Conservation (phyloP, 2,797 vertebrate genomes). For the Muscicapa comitata region DNA sequence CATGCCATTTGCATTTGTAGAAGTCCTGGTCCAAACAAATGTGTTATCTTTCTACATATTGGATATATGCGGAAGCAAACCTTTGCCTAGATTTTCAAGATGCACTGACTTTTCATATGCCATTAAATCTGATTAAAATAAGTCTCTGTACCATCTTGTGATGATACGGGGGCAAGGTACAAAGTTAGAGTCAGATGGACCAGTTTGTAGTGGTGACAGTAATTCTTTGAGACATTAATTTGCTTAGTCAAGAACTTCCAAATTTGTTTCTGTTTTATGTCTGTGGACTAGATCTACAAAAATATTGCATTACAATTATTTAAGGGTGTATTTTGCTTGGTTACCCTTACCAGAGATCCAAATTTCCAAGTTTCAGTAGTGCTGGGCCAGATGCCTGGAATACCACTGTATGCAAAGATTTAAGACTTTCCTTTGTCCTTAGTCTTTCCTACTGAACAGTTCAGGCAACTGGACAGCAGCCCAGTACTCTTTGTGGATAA, state of each 20-base stretch:
- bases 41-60: neutral
- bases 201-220: rapidly evolving
- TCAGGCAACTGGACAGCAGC: neutral
- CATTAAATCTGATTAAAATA: neutral
- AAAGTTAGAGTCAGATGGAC: neutral
- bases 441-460: neutral
- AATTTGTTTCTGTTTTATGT: neutral
- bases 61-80: neutral
- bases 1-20: neutral
- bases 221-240: neutral
- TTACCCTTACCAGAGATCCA: neutral
- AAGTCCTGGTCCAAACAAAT: neutral
- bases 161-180: neutral
- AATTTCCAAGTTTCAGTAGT: neutral
- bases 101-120: neutral
- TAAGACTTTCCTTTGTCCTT: neutral
- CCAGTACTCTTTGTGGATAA: neutral
- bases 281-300: neutral
- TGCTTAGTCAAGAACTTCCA: neutral
- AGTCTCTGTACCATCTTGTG: neutral
- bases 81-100: neutral
- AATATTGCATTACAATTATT: neutral
- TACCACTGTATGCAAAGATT: neutral
- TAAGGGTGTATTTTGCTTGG: neutral
- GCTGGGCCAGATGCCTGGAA: neutral